Base-by-base conservation (phyloP, 2,113 vertebrate genomes). In the Cheirogaleus medius region DNA sequence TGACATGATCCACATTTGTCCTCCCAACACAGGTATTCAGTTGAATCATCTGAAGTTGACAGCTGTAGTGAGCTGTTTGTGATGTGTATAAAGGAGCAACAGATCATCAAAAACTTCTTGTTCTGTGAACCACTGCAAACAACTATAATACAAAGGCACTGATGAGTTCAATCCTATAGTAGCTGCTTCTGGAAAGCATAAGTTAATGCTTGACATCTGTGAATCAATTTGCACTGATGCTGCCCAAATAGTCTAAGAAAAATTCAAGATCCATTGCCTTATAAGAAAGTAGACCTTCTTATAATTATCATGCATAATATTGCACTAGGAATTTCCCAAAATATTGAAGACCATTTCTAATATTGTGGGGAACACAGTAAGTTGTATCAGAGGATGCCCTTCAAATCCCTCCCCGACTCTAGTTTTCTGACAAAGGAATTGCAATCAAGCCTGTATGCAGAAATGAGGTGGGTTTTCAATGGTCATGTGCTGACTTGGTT, bases 91-190 rank as follows among this genome's bases (percentile, higher is more conserved):
- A 80, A 97, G 91, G 56, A 96, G 74, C 95, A 90, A 60, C 10
- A 87, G 94, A 97, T 92, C 90, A 97, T 92, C 94, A 97, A 97
- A 96, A 97, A 87, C 90, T 69, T 87, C 94, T 85, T 97, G 69
- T 82, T 97, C 95, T 90, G 27, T 82, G 94, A 98, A 96, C 93
- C 91, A 82, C 9, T 92, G 92, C 90, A 94, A 94, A 96, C 81
- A 97, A 82, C 92, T 94, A 56, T 21, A 56, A 56, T 56, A 90
- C 85, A 97, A 97, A 97, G 94, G 39, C 47, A 85, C 37, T 52
- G 76, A 95, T 92, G 94, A 58, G 90, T 92, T 96, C 81, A 63
- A 39, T 64, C 56, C 74, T 88, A 64, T 85, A 86, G 56, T 12
- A 47, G 77, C 44, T 27, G 84, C 58, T 87, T 87, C 96, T 85